Conservation (phyloP, 37 sponge, comb jelly and placozoan species). For the Beroe forskalii region DNA sequence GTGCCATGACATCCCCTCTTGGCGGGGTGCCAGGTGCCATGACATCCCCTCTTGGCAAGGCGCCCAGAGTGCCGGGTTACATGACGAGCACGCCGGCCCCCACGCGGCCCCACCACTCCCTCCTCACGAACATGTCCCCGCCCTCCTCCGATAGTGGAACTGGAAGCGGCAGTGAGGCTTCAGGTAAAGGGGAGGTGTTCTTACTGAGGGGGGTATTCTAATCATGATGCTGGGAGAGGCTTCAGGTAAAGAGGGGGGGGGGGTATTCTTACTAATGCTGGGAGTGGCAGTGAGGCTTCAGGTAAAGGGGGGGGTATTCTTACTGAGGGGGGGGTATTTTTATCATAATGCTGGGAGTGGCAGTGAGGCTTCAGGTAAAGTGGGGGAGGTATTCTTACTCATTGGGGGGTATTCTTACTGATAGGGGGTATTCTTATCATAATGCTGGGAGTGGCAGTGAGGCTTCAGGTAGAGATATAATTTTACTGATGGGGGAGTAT, state of each 20-base stretch:
- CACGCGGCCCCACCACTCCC: background rate
- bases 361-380: too few species aligned
- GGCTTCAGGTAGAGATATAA: too few species aligned
- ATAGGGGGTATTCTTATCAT: too few species aligned
- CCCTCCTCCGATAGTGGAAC: constrained; percentile 64
- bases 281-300: constrained; percentile 62
- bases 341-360: too few species aligned
- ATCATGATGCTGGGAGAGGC: too few species aligned
- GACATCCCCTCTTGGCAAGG: background rate
- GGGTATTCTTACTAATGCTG: too few species aligned
- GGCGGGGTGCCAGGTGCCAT: background rate
- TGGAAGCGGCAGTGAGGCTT: constrained; percentile 60
- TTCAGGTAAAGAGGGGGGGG: too few species aligned
- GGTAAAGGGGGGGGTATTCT: background rate
- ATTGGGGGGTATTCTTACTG: too few species aligned
- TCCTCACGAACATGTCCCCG: constrained; percentile 15
- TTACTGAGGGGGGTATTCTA: too few species aligned
- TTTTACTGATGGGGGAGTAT: too few species aligned
- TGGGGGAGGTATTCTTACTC: too few species aligned
- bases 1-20: background rate
- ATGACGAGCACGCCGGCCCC: constrained; percentile 58
- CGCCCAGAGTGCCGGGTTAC: background rate
- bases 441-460: constrained; percentile 64
- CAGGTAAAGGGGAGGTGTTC: background rate
- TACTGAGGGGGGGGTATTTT: too few species aligned